phyloP scores from a whole-genome alignment of 2,888 invertebrate species.

The Cyclophora punctaria region DNA sequence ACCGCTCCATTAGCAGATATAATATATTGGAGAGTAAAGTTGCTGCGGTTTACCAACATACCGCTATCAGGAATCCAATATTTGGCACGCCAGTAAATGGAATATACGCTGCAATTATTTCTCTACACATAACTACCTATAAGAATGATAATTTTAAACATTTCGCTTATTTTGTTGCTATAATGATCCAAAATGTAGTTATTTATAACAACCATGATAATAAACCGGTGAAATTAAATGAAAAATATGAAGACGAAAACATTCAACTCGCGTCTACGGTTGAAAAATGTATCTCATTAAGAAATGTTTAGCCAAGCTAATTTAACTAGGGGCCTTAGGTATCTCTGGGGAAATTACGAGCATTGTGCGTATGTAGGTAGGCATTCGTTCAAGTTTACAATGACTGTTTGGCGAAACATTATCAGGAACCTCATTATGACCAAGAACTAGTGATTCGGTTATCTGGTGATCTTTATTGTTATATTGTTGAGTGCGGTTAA shows the following conservation, averaged over 20 bases:
- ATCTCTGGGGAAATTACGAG: constrained; percentile 61
- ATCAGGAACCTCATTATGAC: constrained; percentile 32
- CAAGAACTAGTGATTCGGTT: constrained; percentile 20
- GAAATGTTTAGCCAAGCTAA: constrained; percentile 64
- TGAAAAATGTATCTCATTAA: constrained; percentile 62
- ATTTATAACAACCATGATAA: constrained; percentile 2
- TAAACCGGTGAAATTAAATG: constrained; percentile 25
- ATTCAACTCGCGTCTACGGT: constrained; percentile 42
- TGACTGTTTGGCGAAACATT: constrained; percentile 33
- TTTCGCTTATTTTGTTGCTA: no score
- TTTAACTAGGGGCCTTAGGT: constrained; percentile 54
- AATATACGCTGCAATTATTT: no score
- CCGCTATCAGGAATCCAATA: no score
- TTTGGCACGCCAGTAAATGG: no score
- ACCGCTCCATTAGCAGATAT: constrained; percentile 27
- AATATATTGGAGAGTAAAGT: no score
- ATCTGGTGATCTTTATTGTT: constrained; percentile 15
- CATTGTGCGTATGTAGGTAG: constrained; percentile 46
- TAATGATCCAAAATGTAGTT: no score
- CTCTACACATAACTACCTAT: no score
- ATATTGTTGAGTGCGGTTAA: constrained; percentile 14
- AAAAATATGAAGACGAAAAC: constrained; percentile 41
- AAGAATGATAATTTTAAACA: no score
- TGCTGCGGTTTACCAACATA: no score
- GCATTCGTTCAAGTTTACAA: constrained; percentile 42